phyloP scores from a whole-genome alignment of 2,797 vertebrate genomes.

The Melanogrammus aeglefinus region DNA sequence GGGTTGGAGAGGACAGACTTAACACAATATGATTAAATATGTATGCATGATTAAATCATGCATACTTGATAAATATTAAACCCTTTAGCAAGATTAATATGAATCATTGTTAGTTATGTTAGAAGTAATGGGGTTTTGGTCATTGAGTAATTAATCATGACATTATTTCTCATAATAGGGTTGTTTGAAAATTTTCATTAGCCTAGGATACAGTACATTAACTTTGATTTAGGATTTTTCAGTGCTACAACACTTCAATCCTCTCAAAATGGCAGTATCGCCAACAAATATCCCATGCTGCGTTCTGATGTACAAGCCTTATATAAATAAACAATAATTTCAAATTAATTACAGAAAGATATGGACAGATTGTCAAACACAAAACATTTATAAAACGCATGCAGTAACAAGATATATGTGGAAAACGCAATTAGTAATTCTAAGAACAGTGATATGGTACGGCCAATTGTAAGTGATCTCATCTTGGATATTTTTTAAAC shows the following conservation, averaged over 20 bases:
- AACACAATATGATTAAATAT: background rate
- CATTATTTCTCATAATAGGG: too few relatives aligned
- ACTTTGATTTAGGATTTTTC: too few relatives aligned
- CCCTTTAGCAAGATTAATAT: background rate
- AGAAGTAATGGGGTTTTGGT: too few relatives aligned
- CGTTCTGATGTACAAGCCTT: too few relatives aligned
- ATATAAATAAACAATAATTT: too few relatives aligned
- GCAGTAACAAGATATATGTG: constrained; percentile 34
- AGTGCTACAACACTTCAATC: too few relatives aligned
- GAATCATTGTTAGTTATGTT: background rate
- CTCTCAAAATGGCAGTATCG: too few relatives aligned
- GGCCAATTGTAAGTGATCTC: constrained; percentile 45
- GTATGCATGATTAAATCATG: background rate
- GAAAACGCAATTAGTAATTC: background rate
- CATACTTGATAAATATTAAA: background rate
- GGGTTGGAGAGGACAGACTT: too few relatives aligned
- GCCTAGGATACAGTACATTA: too few relatives aligned
- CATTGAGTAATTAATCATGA: too few relatives aligned
- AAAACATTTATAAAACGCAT: constrained; percentile 3
- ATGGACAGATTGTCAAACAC: background rate
- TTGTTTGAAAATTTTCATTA: too few relatives aligned
- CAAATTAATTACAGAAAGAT: background rate
- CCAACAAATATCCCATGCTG: too few relatives aligned
- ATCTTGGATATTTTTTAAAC: constrained; percentile 6
- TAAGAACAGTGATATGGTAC: background rate